Percentiles rank a stretch among this genome's conserved stretches.
Conservation (phyloP, 2,888 invertebrate genomes). For the Acleris cristana region DNA sequence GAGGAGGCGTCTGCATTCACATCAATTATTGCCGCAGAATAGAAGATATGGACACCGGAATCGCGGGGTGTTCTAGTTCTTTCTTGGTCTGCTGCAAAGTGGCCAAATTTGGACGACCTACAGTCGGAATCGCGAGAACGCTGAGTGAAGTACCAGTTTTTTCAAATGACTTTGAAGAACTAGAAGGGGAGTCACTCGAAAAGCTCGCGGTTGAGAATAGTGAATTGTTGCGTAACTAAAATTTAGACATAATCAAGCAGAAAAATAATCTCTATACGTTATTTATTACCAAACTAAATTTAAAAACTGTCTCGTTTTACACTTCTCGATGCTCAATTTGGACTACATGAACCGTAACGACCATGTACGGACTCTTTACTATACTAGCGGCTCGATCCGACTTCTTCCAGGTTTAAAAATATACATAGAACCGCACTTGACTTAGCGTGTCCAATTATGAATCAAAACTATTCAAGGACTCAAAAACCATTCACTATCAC, state of each 20-base stretch:
- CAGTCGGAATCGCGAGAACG: constrained; percentile 44
- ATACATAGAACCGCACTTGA: too few relatives aligned
- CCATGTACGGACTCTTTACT: too few relatives aligned
- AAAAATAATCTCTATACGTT: neutral
- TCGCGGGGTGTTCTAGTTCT: constrained; percentile 54
- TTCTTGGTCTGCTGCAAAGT: constrained; percentile 59
- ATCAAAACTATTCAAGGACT: too few relatives aligned
- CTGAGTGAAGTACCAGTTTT: constrained; percentile 32
- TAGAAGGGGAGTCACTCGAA: constrained; percentile 42
- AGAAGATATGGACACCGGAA: constrained; percentile 47
- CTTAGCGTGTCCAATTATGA: too few relatives aligned
- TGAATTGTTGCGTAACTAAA: constrained; percentile 14
- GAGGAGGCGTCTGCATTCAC: constrained; percentile 59
- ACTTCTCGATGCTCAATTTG: constrained; percentile 5
- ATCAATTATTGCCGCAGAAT: constrained; percentile 47
- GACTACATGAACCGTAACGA: neutral
- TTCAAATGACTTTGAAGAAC: constrained; percentile 41
- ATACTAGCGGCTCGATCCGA: too few relatives aligned
- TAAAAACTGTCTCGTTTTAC: neutral
- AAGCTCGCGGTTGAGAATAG: constrained; percentile 44
- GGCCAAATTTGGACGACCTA: constrained; percentile 43
- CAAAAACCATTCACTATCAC: too few relatives aligned
- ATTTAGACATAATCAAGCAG: neutral
- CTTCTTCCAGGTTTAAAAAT: too few relatives aligned
- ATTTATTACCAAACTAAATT: neutral